A percentile compares a stretch with the other conserved stretches of the same genome.
Evolutionary conservation across 2,113 vertebrate species (phyloP).

Genomic region (Psilopsiagon aurifrons): DNA sequence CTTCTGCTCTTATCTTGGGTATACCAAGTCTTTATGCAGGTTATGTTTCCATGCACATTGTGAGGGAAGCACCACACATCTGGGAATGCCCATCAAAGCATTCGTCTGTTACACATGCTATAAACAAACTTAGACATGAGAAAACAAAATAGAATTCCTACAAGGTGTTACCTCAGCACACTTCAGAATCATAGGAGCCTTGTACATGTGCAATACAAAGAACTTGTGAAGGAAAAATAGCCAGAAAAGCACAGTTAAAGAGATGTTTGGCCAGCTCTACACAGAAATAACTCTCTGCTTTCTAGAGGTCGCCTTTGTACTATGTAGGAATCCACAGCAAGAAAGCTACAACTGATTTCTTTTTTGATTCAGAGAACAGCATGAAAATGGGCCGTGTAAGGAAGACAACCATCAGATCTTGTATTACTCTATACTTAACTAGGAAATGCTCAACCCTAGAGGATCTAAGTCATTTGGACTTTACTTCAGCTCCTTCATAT

Average conservation of each 20-base stretch:
- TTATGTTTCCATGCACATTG: background rate
- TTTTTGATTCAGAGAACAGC: background rate
- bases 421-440: background rate
- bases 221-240: no score
- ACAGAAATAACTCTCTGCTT: background rate
- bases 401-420: background rate
- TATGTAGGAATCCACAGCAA: rapidly evolving
- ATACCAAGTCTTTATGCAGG: background rate
- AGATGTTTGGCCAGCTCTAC: background rate
- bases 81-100: background rate
- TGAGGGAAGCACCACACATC: background rate
- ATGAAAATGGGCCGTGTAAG: rapidly evolving
- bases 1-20: background rate
- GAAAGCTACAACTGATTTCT: background rate
- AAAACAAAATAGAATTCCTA: background rate
- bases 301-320: no score
- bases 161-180: rapidly evolving
- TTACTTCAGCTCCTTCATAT: background rate
- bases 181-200: background rate
- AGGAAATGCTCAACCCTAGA: background rate
- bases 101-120: background rate
- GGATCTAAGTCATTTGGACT: background rate
- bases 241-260: background rate
- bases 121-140: rapidly evolving
- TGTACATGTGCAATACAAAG: background rate